phyloP scores from a whole-genome alignment of 1,140 invertebrate genomes.

The Tetragnatha versicolor region DNA sequence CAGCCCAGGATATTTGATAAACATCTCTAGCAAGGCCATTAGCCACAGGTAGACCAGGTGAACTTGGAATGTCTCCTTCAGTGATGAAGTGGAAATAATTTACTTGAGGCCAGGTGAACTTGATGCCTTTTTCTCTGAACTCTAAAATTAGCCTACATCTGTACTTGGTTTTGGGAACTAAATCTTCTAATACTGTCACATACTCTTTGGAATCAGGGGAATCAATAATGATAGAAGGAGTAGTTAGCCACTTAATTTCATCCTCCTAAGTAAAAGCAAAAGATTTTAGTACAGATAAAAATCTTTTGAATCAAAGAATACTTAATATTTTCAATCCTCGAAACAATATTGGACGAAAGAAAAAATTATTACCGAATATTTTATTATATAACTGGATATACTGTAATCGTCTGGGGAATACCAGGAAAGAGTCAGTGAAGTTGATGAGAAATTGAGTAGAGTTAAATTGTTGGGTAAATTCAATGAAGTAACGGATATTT shows the following conservation, averaged over 20 bases:
- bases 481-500: conserved; percentile 72
- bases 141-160: conserved; percentile 75
- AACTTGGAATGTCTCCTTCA: conserved; percentile 68
- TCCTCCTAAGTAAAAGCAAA: too few relatives aligned
- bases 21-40: conserved; percentile 71
- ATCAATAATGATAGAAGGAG: too few relatives aligned
- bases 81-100: conserved; percentile 78
- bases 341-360: too few relatives aligned
- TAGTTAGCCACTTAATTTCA: too few relatives aligned
- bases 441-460: conserved; percentile 68
- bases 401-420: conserved; percentile 64
- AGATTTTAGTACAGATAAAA: too few relatives aligned
- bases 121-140: conserved; percentile 69
- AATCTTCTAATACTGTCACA: conserved; percentile 62
- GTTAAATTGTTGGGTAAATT: conserved; percentile 72
- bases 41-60: conserved; percentile 68
- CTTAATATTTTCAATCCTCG: too few relatives aligned
- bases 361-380: too few relatives aligned
- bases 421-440: conserved; percentile 73
- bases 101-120: conserved; percentile 75
- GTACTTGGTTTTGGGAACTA: conserved; percentile 77
- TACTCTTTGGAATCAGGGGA: too few relatives aligned
- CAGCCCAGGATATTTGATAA: conserved; percentile 77
- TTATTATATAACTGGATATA: conserved; percentile 19
- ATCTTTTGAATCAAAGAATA: too few relatives aligned